Conservation (phyloP, 2,113 vertebrate genomes). For the Carlito syrichta region DNA sequence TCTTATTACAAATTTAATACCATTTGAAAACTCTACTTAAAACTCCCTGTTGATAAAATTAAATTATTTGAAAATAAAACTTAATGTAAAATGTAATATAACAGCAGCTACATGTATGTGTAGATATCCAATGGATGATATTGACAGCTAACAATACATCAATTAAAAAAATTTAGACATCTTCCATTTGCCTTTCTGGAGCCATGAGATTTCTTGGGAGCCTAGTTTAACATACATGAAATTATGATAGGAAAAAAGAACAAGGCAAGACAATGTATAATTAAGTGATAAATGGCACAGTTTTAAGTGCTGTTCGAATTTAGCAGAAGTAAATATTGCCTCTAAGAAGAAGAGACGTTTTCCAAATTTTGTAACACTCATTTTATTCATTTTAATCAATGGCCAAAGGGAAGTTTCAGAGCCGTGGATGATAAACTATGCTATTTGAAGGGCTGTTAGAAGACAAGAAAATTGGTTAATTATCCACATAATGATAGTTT, state of each 20-base stretch:
- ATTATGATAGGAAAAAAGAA: background rate
- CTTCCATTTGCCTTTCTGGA: background rate
- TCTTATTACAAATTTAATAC: constrained; percentile 48
- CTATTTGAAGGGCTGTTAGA: constrained; percentile 11
- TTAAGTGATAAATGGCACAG: background rate
- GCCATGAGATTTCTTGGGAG: background rate
- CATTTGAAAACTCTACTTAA: constrained; percentile 16
- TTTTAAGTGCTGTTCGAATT: constrained; percentile 21
- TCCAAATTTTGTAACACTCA: background rate
- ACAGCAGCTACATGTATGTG: background rate
- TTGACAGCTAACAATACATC: background rate
- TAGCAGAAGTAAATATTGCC: constrained; percentile 12
- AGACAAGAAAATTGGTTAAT: constrained; percentile 50
- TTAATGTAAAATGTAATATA: background rate
- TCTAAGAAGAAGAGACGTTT: background rate
- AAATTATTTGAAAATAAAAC: constrained; percentile 37
- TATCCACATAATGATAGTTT: constrained; percentile 30
- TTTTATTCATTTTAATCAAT: constrained; percentile 49
- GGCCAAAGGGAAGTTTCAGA: constrained; percentile 37
- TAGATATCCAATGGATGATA: background rate
- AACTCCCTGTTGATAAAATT: constrained; percentile 19
- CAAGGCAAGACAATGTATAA: background rate
- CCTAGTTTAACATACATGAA: background rate
- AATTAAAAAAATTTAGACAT: background rate
- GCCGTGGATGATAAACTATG: background rate